Evolutionary conservation across 2,113 vertebrate genomes (phyloP).

Genomic region (Holacanthus passer): DNA sequence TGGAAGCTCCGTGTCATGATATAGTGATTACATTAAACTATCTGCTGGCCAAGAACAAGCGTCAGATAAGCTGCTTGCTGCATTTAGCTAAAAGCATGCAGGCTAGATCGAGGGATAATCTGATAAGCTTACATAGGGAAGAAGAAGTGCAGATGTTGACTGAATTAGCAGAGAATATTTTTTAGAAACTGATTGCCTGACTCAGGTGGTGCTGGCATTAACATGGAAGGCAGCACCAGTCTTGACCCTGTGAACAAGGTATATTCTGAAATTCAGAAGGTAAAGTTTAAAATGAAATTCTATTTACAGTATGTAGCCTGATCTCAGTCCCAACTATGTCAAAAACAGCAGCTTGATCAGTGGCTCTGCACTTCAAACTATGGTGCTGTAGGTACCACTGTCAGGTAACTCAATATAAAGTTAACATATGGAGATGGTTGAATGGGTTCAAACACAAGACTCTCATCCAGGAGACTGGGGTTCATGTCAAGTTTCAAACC

Average conservation of each 20-base stretch:
- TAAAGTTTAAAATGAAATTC: not conserved
- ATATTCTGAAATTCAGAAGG: not conserved
- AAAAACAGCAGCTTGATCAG: too few species aligned
- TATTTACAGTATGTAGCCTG: too few species aligned
- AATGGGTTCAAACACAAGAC: too few species aligned
- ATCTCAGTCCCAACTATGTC: too few species aligned
- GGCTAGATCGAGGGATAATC: slow-evolving; percentile 14
- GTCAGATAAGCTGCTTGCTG: slow-evolving; percentile 33
- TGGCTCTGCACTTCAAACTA: too few species aligned
- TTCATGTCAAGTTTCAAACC: too few species aligned
- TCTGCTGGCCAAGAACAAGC: slow-evolving; percentile 11
- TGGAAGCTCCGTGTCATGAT: slow-evolving; percentile 19
- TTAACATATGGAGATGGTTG: too few species aligned
- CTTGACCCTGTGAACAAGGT: not conserved
- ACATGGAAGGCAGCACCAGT: not conserved
- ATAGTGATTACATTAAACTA: slow-evolving; percentile 16
- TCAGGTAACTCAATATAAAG: too few species aligned
- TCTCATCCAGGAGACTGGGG: too few species aligned
- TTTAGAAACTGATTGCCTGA: not conserved
- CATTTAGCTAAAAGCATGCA: slow-evolving; percentile 42
- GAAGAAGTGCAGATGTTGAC: slow-evolving; percentile 7
- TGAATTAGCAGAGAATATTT: slow-evolving; percentile 3
- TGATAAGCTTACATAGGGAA: slow-evolving; percentile 11
- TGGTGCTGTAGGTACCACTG: too few species aligned
- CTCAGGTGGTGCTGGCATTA: not conserved